Conservation (phyloP, 1,140 invertebrate species). For the Pentalonia nigronervosa region DNA sequence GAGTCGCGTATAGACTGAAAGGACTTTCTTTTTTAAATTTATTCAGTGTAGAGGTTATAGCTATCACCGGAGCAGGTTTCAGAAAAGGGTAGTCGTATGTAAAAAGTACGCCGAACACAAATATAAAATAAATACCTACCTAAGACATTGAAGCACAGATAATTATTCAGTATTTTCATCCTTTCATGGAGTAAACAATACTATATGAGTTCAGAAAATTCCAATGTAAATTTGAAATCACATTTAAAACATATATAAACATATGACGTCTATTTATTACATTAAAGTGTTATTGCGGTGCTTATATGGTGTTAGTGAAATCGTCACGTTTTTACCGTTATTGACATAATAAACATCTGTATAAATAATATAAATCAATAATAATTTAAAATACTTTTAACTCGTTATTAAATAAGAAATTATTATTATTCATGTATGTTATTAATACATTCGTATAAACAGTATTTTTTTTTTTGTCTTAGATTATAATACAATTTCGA, state of each 20-base stretch:
- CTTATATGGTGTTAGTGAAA: not conserved
- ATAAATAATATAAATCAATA: not conserved
- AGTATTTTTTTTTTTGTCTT: not conserved
- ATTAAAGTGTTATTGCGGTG: not conserved
- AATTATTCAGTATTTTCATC: not conserved
- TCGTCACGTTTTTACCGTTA: constrained; percentile 26
- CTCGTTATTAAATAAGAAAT: not conserved
- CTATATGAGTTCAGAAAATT: not conserved
- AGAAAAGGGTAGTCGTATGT: constrained; percentile 3
- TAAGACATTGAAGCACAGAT: not conserved
- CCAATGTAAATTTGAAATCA: not conserved
- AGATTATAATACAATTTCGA: not conserved
- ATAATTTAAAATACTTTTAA: constrained; percentile 20
- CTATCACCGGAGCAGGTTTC: constrained; percentile 11
- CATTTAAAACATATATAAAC: not conserved
- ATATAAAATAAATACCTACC: not conserved
- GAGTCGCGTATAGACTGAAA: constrained; percentile 45
- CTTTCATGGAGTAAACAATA: not conserved
- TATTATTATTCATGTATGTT: not conserved
- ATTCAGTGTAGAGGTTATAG: not conserved
- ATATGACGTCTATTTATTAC: not conserved
- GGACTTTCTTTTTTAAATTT: constrained; percentile 48
- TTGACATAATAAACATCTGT: not conserved
- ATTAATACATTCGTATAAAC: not conserved
- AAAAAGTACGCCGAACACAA: not conserved